Evolutionary conservation across 2,888 invertebrate genomes (phyloP).

Genomic region (Campoletis raptor): DNA sequence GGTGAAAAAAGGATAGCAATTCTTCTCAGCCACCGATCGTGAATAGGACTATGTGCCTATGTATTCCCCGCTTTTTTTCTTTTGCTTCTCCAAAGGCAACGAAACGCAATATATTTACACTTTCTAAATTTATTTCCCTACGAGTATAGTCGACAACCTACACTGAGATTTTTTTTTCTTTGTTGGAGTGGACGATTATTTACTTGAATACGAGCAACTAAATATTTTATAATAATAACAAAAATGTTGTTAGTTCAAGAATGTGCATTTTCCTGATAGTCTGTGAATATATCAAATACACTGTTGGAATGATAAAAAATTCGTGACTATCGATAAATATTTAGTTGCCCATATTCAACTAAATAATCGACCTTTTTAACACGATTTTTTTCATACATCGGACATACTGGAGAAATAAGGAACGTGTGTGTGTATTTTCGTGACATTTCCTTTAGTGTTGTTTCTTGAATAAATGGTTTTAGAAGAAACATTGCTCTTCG

Average conservation of each 20-base stretch:
- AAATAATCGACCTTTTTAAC: too few relatives aligned
- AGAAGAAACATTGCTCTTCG: neutral
- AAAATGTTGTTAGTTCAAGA: too few relatives aligned
- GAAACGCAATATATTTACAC: constrained; percentile 24
- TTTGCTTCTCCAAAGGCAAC: constrained; percentile 20
- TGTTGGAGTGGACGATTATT: too few relatives aligned
- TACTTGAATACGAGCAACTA: too few relatives aligned
- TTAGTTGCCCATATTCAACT: too few relatives aligned
- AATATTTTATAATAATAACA: too few relatives aligned
- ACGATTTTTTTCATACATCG: neutral
- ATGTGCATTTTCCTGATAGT: too few relatives aligned
- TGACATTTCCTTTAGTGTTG: neutral
- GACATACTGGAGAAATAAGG: constrained; percentile 2
- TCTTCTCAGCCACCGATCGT: constrained; percentile 40
- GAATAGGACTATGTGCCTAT: neutral
- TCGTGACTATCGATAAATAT: too few relatives aligned
- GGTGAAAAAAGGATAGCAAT: constrained; percentile 46
- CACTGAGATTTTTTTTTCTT: too few relatives aligned
- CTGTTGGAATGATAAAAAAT: too few relatives aligned
- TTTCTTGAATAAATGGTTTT: neutral
- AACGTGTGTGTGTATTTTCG: neutral
- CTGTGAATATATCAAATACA: too few relatives aligned
- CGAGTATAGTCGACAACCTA: constrained; percentile 9
- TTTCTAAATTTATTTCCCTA: constrained; percentile 52
- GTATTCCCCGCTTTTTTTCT: constrained; percentile 45